Conservation (phyloP, 2,888 invertebrate species). For the Copidosoma aretas region DNA sequence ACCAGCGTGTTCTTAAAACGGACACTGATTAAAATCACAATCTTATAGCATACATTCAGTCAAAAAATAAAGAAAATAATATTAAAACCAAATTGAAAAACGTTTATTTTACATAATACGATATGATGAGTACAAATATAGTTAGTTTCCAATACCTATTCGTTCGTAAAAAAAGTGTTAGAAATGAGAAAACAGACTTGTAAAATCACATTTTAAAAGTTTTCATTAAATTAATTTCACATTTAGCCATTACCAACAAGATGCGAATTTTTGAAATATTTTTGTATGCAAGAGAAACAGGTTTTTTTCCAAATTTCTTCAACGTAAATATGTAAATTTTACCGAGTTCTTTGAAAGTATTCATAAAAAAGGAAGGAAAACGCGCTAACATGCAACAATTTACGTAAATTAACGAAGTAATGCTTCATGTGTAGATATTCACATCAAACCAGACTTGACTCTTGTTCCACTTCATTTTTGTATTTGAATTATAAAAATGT, state of each 20-base stretch:
- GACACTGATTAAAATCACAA: neutral
- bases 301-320: too few species aligned
- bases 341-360: slow-evolving; percentile 33
- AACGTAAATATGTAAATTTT: slow-evolving; percentile 17
- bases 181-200: slow-evolving; percentile 34
- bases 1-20: neutral
- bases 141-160: slow-evolving; percentile 30
- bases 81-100: slow-evolving; percentile 34
- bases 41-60: neutral
- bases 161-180: slow-evolving; percentile 31
- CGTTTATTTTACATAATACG: slow-evolving; percentile 39
- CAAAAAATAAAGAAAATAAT: slow-evolving; percentile 23
- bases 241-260: slow-evolving; percentile 24
- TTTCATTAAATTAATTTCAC: slow-evolving; percentile 29
- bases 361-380: slow-evolving; percentile 30
- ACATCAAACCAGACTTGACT: slow-evolving; percentile 38
- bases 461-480: slow-evolving; percentile 44
- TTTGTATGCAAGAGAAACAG: too few species aligned
- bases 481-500: slow-evolving; percentile 48
- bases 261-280: neutral
- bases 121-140: slow-evolving; percentile 36
- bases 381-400: slow-evolving; percentile 37
- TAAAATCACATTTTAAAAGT: slow-evolving; percentile 32
- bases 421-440: slow-evolving; percentile 33
- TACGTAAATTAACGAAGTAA: slow-evolving; percentile 31